Percentiles rank a stretch among this genome's conserved stretches.
These are phyloP conservation scores for Pelodytes ibericus DNA, from an alignment of 2,797 vertebrate species.

Conservation along the genomic window DNA sequence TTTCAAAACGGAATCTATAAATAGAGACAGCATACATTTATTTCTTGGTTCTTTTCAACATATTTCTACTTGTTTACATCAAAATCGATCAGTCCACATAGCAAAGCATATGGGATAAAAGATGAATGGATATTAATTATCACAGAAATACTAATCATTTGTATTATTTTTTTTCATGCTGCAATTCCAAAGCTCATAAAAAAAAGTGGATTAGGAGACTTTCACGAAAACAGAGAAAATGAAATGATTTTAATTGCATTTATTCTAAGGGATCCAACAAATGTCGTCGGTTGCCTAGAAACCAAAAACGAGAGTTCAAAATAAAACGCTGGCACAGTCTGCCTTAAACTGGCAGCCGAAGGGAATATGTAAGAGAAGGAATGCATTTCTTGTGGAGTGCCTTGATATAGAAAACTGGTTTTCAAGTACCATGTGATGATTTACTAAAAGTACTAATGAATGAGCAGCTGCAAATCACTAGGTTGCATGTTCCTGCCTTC, in stretches of 20 bases:
- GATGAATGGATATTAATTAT: neutral
- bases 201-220: neutral
- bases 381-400: too few species aligned
- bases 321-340: neutral
- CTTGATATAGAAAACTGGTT: too few species aligned
- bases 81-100: neutral
- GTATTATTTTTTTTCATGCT: neutral
- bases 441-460: too few species aligned
- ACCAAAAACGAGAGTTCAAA: neutral
- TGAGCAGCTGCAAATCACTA: too few species aligned
- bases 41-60: slow-evolving; percentile 9
- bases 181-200: neutral
- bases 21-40: slow-evolving; percentile 1
- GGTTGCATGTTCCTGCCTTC: too few species aligned
- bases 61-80: slow-evolving; percentile 3
- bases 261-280: neutral
- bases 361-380: neutral
- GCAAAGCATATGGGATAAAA: neutral
- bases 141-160: neutral
- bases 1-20: slow-evolving; percentile 55
- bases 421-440: too few species aligned
- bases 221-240: too few species aligned
- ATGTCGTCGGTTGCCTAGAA: neutral
- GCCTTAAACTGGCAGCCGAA: neutral
- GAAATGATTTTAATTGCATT: neutral